Evolutionary conservation across 2,113 vertebrate species (phyloP).

Genomic region (Bagarius yarrelli): DNA sequence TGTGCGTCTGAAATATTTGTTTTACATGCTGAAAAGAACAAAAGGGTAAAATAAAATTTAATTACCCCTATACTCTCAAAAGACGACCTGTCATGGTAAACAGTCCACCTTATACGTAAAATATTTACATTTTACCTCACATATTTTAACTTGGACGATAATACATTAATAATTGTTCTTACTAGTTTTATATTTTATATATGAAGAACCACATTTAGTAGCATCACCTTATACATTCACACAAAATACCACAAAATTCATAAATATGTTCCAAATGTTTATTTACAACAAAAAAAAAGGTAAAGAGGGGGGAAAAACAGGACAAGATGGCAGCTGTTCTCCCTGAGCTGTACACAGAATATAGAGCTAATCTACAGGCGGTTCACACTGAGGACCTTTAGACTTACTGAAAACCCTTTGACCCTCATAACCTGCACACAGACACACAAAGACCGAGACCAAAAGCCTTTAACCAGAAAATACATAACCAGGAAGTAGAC

Average conservation of each 20-base stretch:
- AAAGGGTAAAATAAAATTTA: not conserved
- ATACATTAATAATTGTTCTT: not conserved
- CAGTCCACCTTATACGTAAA: no score
- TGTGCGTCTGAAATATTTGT: constrained; percentile 40
- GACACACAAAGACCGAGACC: not conserved
- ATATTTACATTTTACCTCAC: not conserved
- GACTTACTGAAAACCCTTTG: not conserved
- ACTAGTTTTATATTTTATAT: no score
- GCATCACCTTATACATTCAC: not conserved
- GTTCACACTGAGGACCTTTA: constrained; percentile 7
- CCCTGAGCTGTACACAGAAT: constrained; percentile 69
- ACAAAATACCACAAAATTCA: constrained; percentile 38
- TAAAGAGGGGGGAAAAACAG: constrained; percentile 11
- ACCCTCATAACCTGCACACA: not conserved
- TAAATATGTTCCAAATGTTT: constrained; percentile 74
- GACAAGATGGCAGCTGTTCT: constrained; percentile 66
- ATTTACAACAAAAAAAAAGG: constrained; percentile 72
- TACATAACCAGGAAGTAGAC: constrained; percentile 13
- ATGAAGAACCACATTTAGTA: no score
- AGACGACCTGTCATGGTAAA: not conserved
- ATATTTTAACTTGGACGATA: not conserved
- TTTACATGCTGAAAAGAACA: constrained; percentile 19
- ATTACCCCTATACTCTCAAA: not conserved
- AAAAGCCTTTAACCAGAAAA: constrained; percentile 12
- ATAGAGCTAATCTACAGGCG: constrained; percentile 32